phyloP scores from a whole-genome alignment of 1,140 invertebrate genomes.

The Drosophila ogumai region DNA sequence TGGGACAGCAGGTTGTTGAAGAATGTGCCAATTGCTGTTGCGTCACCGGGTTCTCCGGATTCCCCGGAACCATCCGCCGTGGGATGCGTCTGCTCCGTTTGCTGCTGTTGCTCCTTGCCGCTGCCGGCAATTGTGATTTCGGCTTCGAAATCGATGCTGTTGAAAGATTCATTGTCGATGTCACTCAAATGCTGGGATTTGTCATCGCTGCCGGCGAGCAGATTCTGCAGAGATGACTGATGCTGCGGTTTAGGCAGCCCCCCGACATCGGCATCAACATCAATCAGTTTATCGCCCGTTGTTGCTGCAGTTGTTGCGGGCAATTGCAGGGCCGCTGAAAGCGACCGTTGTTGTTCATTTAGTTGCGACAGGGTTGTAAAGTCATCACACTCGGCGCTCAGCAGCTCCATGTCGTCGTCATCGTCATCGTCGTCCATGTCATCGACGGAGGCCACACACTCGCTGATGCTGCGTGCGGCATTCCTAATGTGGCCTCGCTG shows the following conservation, averaged over 20 bases:
- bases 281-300: constrained; percentile 74
- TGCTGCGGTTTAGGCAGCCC: constrained; percentile 64
- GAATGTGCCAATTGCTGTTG: constrained; percentile 84
- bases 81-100: constrained; percentile 24
- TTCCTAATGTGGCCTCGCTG: constrained; percentile 66
- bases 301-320: constrained; percentile 41
- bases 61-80: constrained; percentile 37
- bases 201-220: constrained; percentile 75
- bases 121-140: constrained; percentile 82
- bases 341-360: constrained; percentile 80
- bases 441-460: constrained; percentile 73
- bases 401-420: constrained; percentile 66
- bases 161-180: constrained; percentile 85
- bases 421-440: constrained; percentile 49
- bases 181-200: constrained; percentile 84
- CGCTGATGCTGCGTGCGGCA: constrained; percentile 80
- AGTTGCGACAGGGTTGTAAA: constrained; percentile 84
- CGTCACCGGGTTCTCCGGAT: constrained; percentile 62
- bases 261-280: constrained; percentile 52
- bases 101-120: constrained; percentile 22
- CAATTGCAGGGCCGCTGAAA: constrained; percentile 55
- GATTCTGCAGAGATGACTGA: constrained; percentile 75
- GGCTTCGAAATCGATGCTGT: constrained; percentile 84
- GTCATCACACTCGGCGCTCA: constrained; percentile 79
- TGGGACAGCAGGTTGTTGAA: constrained; percentile 84